A percentile compares a stretch with the other conserved stretches of the same genome.
Conservation (phyloP, 2,888 invertebrate species). For the Athetis lepigone region DNA sequence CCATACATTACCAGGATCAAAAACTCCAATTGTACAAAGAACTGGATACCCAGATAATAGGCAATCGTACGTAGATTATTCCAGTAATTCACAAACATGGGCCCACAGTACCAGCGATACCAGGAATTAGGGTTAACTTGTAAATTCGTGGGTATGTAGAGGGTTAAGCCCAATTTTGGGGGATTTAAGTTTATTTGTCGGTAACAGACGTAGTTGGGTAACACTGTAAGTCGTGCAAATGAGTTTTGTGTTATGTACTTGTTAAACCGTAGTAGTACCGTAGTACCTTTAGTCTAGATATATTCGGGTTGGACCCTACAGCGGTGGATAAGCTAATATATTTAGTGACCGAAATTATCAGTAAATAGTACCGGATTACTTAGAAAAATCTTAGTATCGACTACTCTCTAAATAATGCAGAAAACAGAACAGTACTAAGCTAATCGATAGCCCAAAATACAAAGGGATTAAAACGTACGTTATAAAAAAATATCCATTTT, state of each 20-base stretch:
- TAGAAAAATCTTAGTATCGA: too few relatives aligned
- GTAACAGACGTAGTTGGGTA: constrained; percentile 53
- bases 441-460: too few relatives aligned
- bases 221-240: constrained; percentile 55
- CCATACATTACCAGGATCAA: constrained; percentile 70
- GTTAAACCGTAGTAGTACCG: too few relatives aligned
- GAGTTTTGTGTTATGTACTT: constrained; percentile 45
- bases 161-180: constrained; percentile 58
- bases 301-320: too few relatives aligned
- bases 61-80: constrained; percentile 62
- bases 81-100: constrained; percentile 62
- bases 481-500: too few relatives aligned
- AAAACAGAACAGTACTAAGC: too few relatives aligned
- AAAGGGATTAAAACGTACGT: too few relatives aligned
- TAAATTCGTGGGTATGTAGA: constrained; percentile 62
- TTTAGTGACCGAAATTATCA: too few relatives aligned
- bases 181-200: constrained; percentile 61
- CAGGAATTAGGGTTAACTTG: constrained; percentile 63
- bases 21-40: constrained; percentile 73
- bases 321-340: too few relatives aligned
- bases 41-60: constrained; percentile 60
- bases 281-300: constrained; percentile 29
- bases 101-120: constrained; percentile 52
- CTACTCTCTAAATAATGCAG: too few relatives aligned
- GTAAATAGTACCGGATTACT: too few relatives aligned